Evolutionary conservation across 2,797 vertebrate genomes (phyloP).

Genomic region (Esox lucius): DNA sequence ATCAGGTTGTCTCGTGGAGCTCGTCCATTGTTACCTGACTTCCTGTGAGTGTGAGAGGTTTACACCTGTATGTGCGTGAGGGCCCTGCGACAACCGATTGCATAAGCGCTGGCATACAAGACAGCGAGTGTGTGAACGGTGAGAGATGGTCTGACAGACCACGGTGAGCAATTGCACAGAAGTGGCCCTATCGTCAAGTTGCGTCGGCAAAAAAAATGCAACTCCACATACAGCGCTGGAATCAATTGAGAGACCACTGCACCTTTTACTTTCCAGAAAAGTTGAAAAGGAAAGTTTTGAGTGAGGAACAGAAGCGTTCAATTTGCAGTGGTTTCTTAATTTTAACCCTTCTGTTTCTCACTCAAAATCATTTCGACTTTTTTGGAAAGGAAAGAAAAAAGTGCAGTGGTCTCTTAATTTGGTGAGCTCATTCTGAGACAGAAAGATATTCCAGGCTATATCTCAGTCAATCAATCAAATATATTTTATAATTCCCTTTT

Average conservation of each 20-base stretch:
- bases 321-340: too few species aligned
- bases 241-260: too few species aligned
- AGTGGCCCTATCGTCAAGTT: neutral
- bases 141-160: neutral
- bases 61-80: neutral
- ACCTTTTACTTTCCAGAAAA: too few species aligned
- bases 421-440: conserved; percentile 23
- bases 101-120: neutral
- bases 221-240: too few species aligned
- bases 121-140: neutral
- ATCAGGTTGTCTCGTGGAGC: neutral
- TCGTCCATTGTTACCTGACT: neutral
- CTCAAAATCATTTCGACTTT: too few species aligned
- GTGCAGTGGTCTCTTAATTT: too few species aligned
- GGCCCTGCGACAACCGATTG: neutral
- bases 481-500: too few species aligned
- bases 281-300: too few species aligned
- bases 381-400: too few species aligned
- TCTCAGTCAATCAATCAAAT: conserved; percentile 15
- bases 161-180: neutral
- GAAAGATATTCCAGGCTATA: conserved; percentile 17
- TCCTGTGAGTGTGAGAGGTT: neutral
- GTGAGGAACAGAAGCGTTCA: too few species aligned
- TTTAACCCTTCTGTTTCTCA: too few species aligned
- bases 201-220: neutral